Base-by-base conservation (phyloP, 2,888 invertebrate genomes). In the Elysia crispata region DNA sequence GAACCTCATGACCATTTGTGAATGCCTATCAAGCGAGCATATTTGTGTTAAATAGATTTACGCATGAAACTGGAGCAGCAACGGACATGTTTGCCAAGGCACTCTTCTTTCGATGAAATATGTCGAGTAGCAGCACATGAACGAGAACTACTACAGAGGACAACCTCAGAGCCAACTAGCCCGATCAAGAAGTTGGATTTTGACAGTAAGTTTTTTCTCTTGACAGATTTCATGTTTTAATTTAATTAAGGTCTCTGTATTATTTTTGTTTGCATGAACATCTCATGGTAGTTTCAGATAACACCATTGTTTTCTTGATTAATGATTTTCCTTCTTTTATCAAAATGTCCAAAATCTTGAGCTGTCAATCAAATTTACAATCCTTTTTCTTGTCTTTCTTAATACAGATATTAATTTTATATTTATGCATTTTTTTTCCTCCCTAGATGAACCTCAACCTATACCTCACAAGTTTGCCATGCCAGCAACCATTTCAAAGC, bases 81-180 rank as follows among this genome's bases (percentile, higher is more conserved):
- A 41, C 81, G 73, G 49, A 78, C 80, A 57, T 30, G 80, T 18
- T 80, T 89, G 62, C 78, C 83, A 15, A 84, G 92, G 3, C 91
- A 92, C 83, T 84, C 91, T 13, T 92, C 92, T 18, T 90, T 92
- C 83, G 91, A 92, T 78, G 91, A 90, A 69, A 90, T 92, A 30
- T 92, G 92, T 86, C 86, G 89, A 79, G 91, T 91, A 1, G 92
- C 91, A 13, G 91, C 91, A 77, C 86, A 87, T n/a, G 92, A 92
- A 73, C 84, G 90, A 67, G 84, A 86, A 54, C 87, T 86, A 64
- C 81, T 91, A 23, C 86, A 85, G 81, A 85, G 82, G 1, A 86
- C 85, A 8, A 93, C 85, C 41, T 89, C 89, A 76, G 87, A 90
- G 81, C 89, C 92, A 33, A 83, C 83, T 75, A 89, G 86, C 82